Percentiles rank a stretch among this genome's conserved stretches.
Conservation (phyloP, 1,140 invertebrate genomes). For the Listronotus bonariensis region DNA sequence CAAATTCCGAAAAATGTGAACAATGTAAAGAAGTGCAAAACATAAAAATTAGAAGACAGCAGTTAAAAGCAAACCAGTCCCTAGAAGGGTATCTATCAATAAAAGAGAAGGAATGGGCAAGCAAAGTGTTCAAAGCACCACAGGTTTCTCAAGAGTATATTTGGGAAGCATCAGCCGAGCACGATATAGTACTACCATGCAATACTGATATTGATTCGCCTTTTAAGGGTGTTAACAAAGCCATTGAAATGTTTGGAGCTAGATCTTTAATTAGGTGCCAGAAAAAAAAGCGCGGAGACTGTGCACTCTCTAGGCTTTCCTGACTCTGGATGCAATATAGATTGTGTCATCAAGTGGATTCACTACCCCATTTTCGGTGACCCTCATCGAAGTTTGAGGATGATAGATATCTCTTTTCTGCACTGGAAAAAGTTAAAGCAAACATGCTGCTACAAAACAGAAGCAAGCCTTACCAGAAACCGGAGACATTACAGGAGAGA, state of each 20-base stretch:
- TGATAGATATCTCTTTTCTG: not conserved
- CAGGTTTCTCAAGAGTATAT: not conserved
- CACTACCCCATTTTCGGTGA: too few relatives aligned
- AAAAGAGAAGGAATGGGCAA: not conserved
- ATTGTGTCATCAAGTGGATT: too few relatives aligned
- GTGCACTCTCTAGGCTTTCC: too few relatives aligned
- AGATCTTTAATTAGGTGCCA: not conserved
- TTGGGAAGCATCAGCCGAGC: conserved; percentile 1
- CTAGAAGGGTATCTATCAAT: too few relatives aligned
- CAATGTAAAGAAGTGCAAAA: not conserved
- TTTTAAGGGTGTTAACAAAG: not conserved
- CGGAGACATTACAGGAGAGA: not conserved
- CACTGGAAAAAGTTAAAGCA: not conserved
- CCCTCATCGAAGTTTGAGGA: not conserved
- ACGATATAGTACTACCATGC: conserved; percentile 3
- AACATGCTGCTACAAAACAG: not conserved
- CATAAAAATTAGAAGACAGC: not conserved
- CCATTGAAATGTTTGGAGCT: not conserved
- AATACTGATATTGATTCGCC: not conserved
- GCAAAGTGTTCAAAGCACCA: not conserved
- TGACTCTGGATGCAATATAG: too few relatives aligned
- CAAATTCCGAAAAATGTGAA: not conserved
- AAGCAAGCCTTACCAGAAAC: not conserved
- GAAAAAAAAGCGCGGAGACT: not conserved
- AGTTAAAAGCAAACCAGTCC: not conserved